A percentile compares a stretch with the other conserved stretches of the same genome.
Evolutionary conservation across 2,888 invertebrate species (phyloP).

Genomic region (Calliopum simillimum): DNA sequence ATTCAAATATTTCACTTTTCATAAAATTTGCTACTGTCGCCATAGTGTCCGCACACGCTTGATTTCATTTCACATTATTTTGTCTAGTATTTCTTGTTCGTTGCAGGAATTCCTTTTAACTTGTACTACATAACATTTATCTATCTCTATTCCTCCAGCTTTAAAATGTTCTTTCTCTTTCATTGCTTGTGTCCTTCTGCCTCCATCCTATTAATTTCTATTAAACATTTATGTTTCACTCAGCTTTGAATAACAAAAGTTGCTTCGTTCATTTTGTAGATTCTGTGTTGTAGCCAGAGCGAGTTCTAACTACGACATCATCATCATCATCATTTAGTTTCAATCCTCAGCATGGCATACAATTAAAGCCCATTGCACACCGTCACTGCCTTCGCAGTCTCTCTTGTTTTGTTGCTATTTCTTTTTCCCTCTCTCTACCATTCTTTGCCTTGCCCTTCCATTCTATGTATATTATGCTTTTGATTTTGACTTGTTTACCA

Average conservation of each 20-base stretch:
- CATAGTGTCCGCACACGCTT: constrained; percentile 12
- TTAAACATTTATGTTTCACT: constrained; percentile 27
- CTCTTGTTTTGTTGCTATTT: not conserved
- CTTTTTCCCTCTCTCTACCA: not conserved
- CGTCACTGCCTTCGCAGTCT: not conserved
- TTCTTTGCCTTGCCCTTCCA: not conserved
- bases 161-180: not conserved
- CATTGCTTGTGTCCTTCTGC: not conserved
- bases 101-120: constrained; percentile 6
- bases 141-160: not conserved
- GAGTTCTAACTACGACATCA: too few species aligned
- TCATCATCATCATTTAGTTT: constrained; percentile 1
- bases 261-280: not conserved
- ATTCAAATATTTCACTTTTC: not conserved
- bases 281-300: not conserved
- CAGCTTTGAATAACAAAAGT: constrained; percentile 21
- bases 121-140: not conserved
- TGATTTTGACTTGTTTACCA: constrained; percentile 20
- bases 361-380: not conserved
- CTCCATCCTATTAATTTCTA: not conserved
- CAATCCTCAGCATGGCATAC: constrained; percentile 4
- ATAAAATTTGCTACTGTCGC: constrained; percentile 10
- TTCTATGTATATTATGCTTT: not conserved
- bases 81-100: not conserved
- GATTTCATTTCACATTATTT: not conserved